Evolutionary conservation across 1,140 invertebrate species (phyloP).

Genomic region (Lineus longissimus): DNA sequence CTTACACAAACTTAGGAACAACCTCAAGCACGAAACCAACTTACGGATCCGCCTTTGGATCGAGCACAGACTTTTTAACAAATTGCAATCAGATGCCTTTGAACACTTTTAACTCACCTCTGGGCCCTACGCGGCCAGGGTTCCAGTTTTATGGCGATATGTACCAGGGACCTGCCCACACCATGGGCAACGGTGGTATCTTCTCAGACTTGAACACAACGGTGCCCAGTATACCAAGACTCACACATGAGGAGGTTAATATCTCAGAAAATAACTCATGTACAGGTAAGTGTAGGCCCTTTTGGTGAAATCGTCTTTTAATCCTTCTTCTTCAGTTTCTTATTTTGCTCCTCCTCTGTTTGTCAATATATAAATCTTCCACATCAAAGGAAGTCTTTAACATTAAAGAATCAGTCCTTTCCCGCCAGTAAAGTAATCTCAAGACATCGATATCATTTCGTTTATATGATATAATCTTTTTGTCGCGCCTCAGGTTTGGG

Average conservation of each 20-base stretch:
- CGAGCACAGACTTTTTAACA: constrained; percentile 37
- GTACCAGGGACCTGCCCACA: constrained; percentile 6
- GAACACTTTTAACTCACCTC: constrained; percentile 15
- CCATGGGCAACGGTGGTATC: constrained; percentile 7
- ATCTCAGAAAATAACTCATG: too few relatives aligned
- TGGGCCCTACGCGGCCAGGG: not conserved
- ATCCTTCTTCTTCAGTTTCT: too few relatives aligned
- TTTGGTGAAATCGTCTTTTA: too few relatives aligned
- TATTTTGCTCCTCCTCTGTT: too few relatives aligned
- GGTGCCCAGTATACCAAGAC: constrained; percentile 8
- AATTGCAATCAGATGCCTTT: constrained; percentile 48
- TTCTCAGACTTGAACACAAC: constrained; percentile 12
- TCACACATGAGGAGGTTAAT: not conserved
- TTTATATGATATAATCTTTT: too few relatives aligned
- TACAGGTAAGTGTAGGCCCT: too few relatives aligned
- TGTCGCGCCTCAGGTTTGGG: too few relatives aligned
- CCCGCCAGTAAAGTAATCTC: too few relatives aligned
- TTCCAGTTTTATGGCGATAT: constrained; percentile 19
- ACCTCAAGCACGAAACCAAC: constrained; percentile 43
- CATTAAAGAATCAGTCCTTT: too few relatives aligned
- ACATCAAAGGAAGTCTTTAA: too few relatives aligned
- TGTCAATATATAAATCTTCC: too few relatives aligned
- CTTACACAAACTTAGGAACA: constrained; percentile 41
- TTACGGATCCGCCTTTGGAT: constrained; percentile 17
- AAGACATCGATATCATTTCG: too few relatives aligned